phyloP scores from a whole-genome alignment of 1,140 invertebrate genomes.

The Brachionus asplanchnoidis region DNA sequence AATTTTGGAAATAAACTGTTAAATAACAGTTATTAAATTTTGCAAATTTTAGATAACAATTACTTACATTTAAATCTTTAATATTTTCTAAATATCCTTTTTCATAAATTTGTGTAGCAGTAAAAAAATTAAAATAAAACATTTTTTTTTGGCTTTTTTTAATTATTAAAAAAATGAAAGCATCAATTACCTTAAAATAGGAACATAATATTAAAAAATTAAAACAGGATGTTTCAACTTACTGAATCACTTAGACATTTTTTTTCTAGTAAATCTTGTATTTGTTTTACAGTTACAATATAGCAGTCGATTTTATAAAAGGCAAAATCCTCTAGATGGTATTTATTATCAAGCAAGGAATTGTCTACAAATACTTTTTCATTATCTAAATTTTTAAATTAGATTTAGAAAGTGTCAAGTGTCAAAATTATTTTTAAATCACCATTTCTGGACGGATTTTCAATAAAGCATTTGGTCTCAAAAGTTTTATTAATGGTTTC shows the following conservation, averaged over 20 bases:
- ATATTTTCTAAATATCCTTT: background rate
- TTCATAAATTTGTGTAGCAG: background rate
- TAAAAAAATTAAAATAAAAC: background rate
- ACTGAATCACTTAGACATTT: background rate
- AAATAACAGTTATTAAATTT: background rate
- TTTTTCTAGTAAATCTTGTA: background rate
- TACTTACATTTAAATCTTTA: background rate
- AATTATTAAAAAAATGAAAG: background rate
- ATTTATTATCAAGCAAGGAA: background rate
- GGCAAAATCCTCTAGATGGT: background rate
- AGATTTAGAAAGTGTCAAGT: background rate
- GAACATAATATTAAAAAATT: too few species aligned
- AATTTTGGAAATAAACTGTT: too few species aligned
- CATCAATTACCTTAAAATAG: background rate
- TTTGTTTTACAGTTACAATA: background rate
- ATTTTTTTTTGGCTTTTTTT: background rate
- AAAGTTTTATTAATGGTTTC: too few species aligned
- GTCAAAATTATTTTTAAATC: background rate
- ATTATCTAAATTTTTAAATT: background rate
- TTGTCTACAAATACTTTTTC: background rate
- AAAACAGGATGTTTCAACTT: background rate
- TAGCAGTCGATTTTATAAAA: background rate
- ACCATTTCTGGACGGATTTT: background rate
- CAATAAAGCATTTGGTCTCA: background rate
- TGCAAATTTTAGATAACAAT: background rate